Evolutionary conservation across 2,797 vertebrate species (phyloP).

Genomic region (Neosalanx taihuensis): DNA sequence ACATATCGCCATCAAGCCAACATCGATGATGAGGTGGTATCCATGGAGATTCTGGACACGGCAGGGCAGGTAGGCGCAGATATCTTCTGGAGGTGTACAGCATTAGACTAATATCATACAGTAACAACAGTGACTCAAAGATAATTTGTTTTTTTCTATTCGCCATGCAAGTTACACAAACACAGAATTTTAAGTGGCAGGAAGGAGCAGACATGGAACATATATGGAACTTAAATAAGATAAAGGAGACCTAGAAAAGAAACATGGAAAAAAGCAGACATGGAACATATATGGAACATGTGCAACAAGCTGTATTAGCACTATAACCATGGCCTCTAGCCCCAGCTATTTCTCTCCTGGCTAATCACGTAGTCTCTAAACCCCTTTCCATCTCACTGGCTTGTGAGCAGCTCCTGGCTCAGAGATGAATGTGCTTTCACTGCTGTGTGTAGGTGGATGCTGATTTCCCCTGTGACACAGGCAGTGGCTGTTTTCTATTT

Average conservation of each 20-base stretch:
- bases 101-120: neutral
- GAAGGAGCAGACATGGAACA: no score
- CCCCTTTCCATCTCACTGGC: neutral
- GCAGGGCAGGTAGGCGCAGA: conserved; percentile 88
- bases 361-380: neutral
- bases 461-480: conserved; percentile 57
- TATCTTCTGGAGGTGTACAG: neutral
- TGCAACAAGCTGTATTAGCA: no score
- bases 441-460: conserved; percentile 49
- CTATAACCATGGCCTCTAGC: no score
- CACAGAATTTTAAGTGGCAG: no score
- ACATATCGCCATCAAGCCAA: conserved; percentile 95
- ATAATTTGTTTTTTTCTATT: no score
- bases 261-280: no score
- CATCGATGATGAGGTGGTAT: conserved; percentile 92
- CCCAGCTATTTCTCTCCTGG: neutral
- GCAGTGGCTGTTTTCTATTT: conserved; percentile 44
- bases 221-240: no score
- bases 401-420: neutral
- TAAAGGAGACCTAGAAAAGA: no score
- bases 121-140: neutral
- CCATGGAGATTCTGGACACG: conserved; percentile 98
- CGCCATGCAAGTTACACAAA: no score
- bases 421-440: conserved; percentile 46
- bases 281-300: no score